These are phyloP conservation scores for Acromyrmex heyeri DNA, from an alignment of 1,140 invertebrate species.

Conservation along the genomic window DNA sequence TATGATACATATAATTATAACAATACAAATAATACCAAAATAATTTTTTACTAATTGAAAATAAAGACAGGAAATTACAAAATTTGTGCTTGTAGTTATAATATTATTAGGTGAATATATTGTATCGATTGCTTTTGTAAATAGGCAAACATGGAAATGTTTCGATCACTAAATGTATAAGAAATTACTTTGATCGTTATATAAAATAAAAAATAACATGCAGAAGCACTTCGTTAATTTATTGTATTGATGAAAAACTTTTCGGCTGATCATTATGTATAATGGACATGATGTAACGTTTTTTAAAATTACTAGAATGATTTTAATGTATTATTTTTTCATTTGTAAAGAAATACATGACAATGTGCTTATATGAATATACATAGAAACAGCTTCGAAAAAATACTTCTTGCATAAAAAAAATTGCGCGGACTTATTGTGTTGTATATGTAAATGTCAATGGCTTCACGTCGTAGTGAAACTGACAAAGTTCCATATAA, in stretches of 20 bases:
- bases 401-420: conserved; percentile 11
- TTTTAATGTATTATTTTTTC: background rate
- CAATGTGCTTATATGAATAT: conserved; percentile 44
- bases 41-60: no score
- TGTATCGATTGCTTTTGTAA: conserved; percentile 27
- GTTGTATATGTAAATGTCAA: background rate
- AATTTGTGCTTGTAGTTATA: no score
- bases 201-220: background rate
- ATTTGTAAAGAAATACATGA: conserved; percentile 26
- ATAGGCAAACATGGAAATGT: conserved; percentile 59
- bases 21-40: no score
- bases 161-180: conserved; percentile 25
- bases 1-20: no score
- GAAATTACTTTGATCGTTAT: background rate
- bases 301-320: background rate
- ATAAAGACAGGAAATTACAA: no score
- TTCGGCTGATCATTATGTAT: conserved; percentile 5
- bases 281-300: conserved; percentile 13
- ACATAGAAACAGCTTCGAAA: background rate
- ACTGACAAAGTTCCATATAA: conserved; percentile 16
- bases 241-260: conserved; percentile 4
- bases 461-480: conserved; percentile 33
- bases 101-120: background rate
- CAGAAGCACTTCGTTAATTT: background rate
- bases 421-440: conserved; percentile 5